Evolutionary conservation across 2,797 vertebrate species (phyloP).

Genomic region (Microhierax caerulescens): DNA sequence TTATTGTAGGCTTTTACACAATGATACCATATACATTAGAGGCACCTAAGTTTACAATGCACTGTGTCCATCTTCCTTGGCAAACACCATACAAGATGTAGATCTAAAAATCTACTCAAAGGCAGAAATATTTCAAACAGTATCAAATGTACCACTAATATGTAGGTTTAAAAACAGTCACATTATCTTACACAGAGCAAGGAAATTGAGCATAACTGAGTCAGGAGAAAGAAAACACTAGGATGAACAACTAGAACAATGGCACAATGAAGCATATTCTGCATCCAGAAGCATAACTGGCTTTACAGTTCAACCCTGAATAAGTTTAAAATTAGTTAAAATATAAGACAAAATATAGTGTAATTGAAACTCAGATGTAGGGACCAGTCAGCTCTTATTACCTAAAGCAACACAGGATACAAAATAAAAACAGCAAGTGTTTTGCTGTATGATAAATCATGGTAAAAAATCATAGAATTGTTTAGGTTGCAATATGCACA

Average conservation of each 20-base stretch:
- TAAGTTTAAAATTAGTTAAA: background rate
- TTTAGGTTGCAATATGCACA: background rate
- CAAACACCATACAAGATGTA: background rate
- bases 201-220: background rate
- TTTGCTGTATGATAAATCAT: background rate
- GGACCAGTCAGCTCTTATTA: background rate
- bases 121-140: background rate
- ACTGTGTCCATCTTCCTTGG: background rate
- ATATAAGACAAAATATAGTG: background rate
- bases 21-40: background rate
- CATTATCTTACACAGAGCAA: background rate
- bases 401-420: background rate
- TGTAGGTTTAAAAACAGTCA: fast-evolving
- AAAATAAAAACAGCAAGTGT: background rate
- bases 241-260: background rate
- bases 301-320: background rate
- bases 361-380: background rate
- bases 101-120: background rate
- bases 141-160: background rate
- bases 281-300: background rate
- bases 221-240: background rate
- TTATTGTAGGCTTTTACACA: background rate
- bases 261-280: background rate
- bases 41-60: background rate
- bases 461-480: background rate